Evolutionary conservation across 2,888 invertebrate genomes (phyloP).

Genomic region (Philereme transversata): DNA sequence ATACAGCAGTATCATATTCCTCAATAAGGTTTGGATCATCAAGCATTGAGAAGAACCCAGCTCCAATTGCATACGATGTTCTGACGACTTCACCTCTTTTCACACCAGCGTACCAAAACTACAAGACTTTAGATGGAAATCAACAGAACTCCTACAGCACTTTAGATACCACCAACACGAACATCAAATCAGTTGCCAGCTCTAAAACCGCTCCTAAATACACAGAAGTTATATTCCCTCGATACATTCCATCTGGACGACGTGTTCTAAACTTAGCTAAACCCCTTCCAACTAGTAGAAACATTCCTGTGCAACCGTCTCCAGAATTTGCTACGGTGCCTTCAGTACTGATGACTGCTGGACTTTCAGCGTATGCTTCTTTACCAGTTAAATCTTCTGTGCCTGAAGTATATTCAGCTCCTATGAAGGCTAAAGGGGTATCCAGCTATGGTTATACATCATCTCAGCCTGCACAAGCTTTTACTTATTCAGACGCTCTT

Average conservation of each 20-base stretch:
- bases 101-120: constrained; percentile 11
- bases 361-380: constrained; percentile 26
- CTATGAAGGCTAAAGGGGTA: background rate
- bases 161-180: constrained; percentile 39
- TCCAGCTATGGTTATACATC: background rate
- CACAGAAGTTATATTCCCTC: constrained; percentile 14
- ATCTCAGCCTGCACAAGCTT: background rate
- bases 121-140: constrained; percentile 38
- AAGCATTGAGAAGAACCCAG: background rate
- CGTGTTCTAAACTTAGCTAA: constrained; percentile 12
- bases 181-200: constrained; percentile 38
- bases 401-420: background rate
- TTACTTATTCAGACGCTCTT: background rate
- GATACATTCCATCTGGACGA: constrained; percentile 6
- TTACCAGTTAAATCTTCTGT: constrained; percentile 10
- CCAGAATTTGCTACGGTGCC: constrained; percentile 21
- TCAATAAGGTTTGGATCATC: constrained; percentile 28
- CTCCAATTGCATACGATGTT: background rate
- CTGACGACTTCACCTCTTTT: background rate
- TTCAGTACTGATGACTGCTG: constrained; percentile 26
- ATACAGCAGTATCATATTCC: constrained; percentile 43
- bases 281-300: constrained; percentile 23
- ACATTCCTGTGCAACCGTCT: constrained; percentile 26
- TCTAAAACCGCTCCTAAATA: constrained; percentile 9
- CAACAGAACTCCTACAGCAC: constrained; percentile 31